Evolutionary conservation across 2,888 invertebrate genomes (phyloP), one percentile per base, ranked within the genome.

Genomic region (Pandemis cinnamomeana): DNA sequence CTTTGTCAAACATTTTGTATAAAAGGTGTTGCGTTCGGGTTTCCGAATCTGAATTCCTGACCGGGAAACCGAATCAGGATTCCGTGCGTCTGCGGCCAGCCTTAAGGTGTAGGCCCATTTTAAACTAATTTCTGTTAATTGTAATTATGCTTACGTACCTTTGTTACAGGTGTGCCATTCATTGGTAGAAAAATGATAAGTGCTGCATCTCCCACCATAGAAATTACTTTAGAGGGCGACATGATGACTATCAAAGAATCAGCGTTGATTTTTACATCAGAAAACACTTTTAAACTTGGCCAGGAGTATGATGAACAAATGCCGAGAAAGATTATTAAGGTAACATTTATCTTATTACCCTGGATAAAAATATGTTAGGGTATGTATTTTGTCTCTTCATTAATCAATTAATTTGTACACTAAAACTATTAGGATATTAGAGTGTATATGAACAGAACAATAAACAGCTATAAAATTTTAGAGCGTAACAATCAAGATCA

Each of bases 271-370:
- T 78, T 95, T 68, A 87, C 91, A 69, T 95, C 93, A 0, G 87
- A 89, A 75, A 78, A 80, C 27, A 90, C 84, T 58, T 95, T 95
- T 82, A 90, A 85, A 80, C 80, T 95, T 5, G 93, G 91, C 8
- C 93, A 94, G 78, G 94, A 95, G 78, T 95, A 95, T 81, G 93
- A 94, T 66, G 95, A 95, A 84, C 78, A 85, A n/a, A 95, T 95
- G 95, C 94, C 95, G 5, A 89, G 87, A 70, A 75, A 75, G n/a
- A 72, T 71, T 36, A 69, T 83, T 3, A 83, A 79, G 93, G 93
- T 62, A 87, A 7, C 46, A 5, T 11, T 11, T 55, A 8, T 20
- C 27, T 36, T 36, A 36, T 36, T 36, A 36, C 27, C 2, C 27
- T 36, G 27, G 4, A 2, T 2, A 36, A 4, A 36, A 36, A 36